Percentiles rank a stretch among this genome's conserved stretches.
phyloP scores from a whole-genome alignment of 1,140 invertebrate species.

The Nylanderia fulva region DNA sequence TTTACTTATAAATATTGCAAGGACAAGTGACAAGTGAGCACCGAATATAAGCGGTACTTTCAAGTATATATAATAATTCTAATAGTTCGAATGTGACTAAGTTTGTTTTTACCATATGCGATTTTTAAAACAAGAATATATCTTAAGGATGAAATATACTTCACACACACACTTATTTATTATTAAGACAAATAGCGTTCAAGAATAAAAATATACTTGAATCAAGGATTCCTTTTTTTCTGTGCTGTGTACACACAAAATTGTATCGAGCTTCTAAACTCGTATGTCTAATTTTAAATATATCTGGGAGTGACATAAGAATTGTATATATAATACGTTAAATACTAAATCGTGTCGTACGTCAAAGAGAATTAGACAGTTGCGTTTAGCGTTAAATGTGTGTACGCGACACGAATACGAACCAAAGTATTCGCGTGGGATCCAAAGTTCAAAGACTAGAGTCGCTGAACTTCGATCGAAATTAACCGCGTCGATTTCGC shows the following conservation, averaged over 20 bases:
- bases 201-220: no score
- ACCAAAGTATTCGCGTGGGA: slow-evolving; percentile 54
- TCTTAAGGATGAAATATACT: no score
- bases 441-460: slow-evolving; percentile 54
- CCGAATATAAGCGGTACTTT: no score
- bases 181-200: no score
- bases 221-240: no score
- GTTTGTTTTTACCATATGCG: no score
- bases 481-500: slow-evolving; percentile 62
- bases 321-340: neutral
- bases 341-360: slow-evolving; percentile 2
- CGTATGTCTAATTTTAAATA: neutral
- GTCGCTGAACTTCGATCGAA: slow-evolving; percentile 60
- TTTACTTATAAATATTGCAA: no score
- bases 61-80: no score
- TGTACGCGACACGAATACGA: slow-evolving; percentile 29
- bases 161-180: no score
- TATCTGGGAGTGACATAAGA: neutral
- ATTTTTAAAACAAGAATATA: no score
- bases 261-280: neutral
- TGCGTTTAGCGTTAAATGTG: slow-evolving; percentile 35
- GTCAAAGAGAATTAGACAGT: slow-evolving; percentile 54
- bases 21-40: no score
- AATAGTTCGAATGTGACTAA: no score
- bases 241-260: neutral